Conservation (phyloP, 2,888 invertebrate species). For the Limenitis camilla region DNA sequence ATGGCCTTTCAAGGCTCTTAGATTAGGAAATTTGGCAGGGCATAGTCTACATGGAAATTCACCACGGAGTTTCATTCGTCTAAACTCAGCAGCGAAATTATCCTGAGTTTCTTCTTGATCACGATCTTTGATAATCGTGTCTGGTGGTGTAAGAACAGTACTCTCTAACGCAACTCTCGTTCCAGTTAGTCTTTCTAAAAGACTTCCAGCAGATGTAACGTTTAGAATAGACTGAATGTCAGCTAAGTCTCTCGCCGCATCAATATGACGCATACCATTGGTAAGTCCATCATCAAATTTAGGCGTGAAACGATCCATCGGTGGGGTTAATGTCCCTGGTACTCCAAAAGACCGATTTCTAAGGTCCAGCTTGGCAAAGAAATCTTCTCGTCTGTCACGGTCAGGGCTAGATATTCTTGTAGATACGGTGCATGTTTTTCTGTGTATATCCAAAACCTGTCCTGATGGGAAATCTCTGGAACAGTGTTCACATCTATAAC, state of each 20-base stretch:
- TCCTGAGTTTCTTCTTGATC: constrained; percentile 84
- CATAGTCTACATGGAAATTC: constrained; percentile 95
- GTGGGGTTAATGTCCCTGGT: constrained; percentile 62
- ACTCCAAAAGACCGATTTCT: constrained; percentile 79
- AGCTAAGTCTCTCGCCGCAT: constrained; percentile 83
- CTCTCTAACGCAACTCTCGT: constrained; percentile 59
- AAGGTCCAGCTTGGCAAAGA: constrained; percentile 86
- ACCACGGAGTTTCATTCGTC: constrained; percentile 91
- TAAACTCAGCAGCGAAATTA: constrained; percentile 86
- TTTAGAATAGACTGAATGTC: constrained; percentile 90
- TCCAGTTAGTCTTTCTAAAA: constrained; percentile 77
- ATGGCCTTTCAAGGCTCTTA: constrained; percentile 92
- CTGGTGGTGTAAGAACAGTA: constrained; percentile 60
- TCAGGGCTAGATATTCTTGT: constrained; percentile 67
- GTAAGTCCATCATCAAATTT: constrained; percentile 55
- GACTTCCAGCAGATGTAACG: constrained; percentile 81
- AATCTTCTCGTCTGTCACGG: constrained; percentile 81
- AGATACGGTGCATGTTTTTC: constrained; percentile 57
- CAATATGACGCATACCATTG: constrained; percentile 65
- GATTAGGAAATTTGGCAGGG: constrained; percentile 88
- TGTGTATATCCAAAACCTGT: constrained; percentile 80
- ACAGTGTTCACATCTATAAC: constrained; percentile 81
- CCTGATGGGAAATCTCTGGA: constrained; percentile 81
- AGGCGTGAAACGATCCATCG: constrained; percentile 59
- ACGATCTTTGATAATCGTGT: constrained; percentile 55